Evolutionary conservation across 1,140 invertebrate genomes (phyloP).

Genomic region (Leptonema lineaticorne): DNA sequence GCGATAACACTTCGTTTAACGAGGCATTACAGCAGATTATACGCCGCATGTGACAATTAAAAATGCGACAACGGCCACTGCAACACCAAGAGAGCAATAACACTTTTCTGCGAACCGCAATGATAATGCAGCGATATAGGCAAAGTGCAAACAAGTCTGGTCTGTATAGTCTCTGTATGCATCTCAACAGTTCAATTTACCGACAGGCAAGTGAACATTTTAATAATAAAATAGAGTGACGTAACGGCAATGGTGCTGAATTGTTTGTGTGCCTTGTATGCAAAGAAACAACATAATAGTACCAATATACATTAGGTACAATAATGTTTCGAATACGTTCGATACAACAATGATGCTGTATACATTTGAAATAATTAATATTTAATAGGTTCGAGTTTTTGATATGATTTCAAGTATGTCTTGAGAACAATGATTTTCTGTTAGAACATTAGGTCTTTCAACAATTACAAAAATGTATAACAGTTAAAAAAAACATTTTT

Average conservation of each 20-base stretch:
- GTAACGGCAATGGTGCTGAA: not conserved
- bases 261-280: not conserved
- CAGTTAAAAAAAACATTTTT: too few species aligned
- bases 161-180: slow-evolving; percentile 15
- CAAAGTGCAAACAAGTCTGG: slow-evolving; percentile 12
- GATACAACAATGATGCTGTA: too few species aligned
- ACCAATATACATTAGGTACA: not conserved
- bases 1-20: too few species aligned
- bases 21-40: not conserved
- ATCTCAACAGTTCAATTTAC: slow-evolving; percentile 17
- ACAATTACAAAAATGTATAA: too few species aligned
- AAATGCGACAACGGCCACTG: not conserved
- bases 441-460: too few species aligned
- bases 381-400: too few species aligned
- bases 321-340: too few species aligned
- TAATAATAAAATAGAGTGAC: not conserved
- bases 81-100: not conserved
- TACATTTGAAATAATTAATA: too few species aligned
- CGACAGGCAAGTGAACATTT: not conserved
- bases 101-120: not conserved
- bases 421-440: too few species aligned
- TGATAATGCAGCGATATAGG: slow-evolving; percentile 4
- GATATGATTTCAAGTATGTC: too few species aligned
- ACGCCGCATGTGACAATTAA: not conserved
- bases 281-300: not conserved